These are phyloP conservation scores for Brachionus asplanchnoidis DNA, from an alignment of 1,140 invertebrate species.

Conservation along the genomic window DNA sequence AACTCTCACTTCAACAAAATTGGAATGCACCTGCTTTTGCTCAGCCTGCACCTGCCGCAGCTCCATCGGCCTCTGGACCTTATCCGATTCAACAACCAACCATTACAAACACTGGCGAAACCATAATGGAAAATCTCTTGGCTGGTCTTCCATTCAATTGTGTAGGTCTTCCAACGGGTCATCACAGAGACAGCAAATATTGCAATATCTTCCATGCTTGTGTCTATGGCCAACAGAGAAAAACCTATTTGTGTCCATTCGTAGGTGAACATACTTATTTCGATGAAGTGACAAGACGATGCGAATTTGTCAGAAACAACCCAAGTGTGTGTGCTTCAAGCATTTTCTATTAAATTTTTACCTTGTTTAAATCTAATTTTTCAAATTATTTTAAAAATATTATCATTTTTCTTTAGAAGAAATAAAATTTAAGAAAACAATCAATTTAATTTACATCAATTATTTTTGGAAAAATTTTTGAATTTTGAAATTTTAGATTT, in stretches of 20 bases:
- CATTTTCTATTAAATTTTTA: neutral
- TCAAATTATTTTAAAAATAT: no score
- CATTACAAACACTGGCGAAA: conserved; percentile 18
- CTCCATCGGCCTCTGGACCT: neutral
- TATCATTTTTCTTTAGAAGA: no score
- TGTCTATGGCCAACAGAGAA: conserved; percentile 12
- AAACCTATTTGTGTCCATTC: neutral
- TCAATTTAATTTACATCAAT: no score
- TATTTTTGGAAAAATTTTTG: no score
- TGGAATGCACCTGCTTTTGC: neutral
- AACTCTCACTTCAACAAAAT: neutral
- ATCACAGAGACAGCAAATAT: neutral
- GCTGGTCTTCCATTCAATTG: conserved; percentile 36
- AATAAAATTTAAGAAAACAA: no score
- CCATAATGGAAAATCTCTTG: conserved; percentile 1
- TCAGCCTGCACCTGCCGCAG: neutral
- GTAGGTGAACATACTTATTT: conserved; percentile 37
- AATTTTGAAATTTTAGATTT: no score
- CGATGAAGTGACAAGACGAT: conserved; percentile 28
- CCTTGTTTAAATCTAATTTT: no score
- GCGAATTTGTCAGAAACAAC: neutral
- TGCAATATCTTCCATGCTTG: conserved; percentile 35
- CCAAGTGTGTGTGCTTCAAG: neutral
- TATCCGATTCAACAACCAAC: conserved; percentile 2
- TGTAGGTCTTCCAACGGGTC: neutral